Evolutionary conservation across 2,888 invertebrate genomes (phyloP), one percentile per base, ranked within the genome.

Genomic region (Exephanes ischioxanthus): DNA sequence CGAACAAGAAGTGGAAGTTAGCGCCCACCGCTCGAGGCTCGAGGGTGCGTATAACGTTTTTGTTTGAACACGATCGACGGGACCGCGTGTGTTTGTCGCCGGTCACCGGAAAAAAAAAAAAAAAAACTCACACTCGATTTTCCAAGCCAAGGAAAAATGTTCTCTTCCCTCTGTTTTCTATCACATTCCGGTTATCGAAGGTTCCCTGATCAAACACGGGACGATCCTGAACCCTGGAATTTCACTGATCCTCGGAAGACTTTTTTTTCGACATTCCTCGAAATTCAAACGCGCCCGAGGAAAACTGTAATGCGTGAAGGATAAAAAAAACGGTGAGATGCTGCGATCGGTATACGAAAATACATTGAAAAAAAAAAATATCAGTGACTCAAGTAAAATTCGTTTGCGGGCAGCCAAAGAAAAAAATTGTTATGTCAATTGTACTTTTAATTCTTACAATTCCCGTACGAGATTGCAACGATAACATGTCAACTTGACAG

Each of bases 1-100:
- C 72, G 80, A 58, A 45, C 68, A 83, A 51, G 78, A 51, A 84
- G 53, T 41, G 75, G 48, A 22, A 66, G 22, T 33, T 19, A 67
- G 87, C 83, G 11, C 22, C 26, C 58, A 83, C 81, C 67, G 85
- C 71, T 82, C 73, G 73, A 83, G 80, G 61, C 16, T 78, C 83
- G 78, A 83, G 78, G 77, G 61, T 19, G 61, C 68, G 75, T 79
- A 26, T 81, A 76, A 67, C 72, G 72, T 67, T 58, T 33, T 41
- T 86, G 80, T 86, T 86, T 80, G 80, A 83, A 75, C 73, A 83
- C 80, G 77, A 83, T 80, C 76, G 85, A 73, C 61, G 51, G 53
- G 67, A 66, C 71, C 30, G 45, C 63, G 78, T 51, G 58, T 82
- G 80, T 86, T 86, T 86, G 86, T 77, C 85, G 55, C 11, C 80